Percentiles rank a stretch among this genome's conserved stretches.
phyloP scores from a whole-genome alignment of 2,888 invertebrate species.

The Drosophila pullipes region DNA sequence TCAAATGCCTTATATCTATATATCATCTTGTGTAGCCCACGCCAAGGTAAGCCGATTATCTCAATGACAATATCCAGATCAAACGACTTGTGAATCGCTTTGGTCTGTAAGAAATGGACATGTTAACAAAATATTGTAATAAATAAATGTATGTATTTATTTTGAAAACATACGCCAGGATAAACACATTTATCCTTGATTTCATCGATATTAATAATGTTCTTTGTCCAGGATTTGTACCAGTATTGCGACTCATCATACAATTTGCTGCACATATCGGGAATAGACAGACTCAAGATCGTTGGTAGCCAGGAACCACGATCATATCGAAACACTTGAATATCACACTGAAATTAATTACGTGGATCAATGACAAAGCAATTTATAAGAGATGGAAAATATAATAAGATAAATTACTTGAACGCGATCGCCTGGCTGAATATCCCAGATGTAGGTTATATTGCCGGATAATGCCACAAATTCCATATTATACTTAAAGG shows the following conservation, averaged over 20 bases:
- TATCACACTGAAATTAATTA: background rate
- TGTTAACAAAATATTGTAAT: background rate
- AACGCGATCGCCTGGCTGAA: conserved; percentile 18
- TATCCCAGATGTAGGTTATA: conserved; percentile 18
- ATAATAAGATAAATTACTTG: conserved; percentile 18
- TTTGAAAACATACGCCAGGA: conserved; percentile 28
- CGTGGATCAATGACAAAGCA: background rate
- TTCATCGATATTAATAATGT: conserved; percentile 23
- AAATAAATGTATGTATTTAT: no score
- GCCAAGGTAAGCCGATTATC: background rate
- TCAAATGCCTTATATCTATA: background rate
- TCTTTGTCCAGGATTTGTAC: conserved; percentile 26
- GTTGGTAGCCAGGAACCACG: conserved; percentile 34
- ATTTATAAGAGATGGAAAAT: background rate
- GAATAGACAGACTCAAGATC: background rate
- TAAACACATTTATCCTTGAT: conserved; percentile 27
- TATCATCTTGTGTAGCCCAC: background rate
- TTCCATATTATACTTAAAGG: background rate
- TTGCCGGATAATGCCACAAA: conserved; percentile 10
- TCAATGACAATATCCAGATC: background rate
- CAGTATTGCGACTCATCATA: conserved; percentile 21
- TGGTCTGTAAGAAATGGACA: conserved; percentile 15
- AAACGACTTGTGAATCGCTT: conserved; percentile 3
- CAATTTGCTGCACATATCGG: background rate
- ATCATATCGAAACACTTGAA: background rate